A percentile compares a stretch with the other conserved stretches of the same genome.
These are phyloP conservation scores for Nomia melanderi DNA, from an alignment of 1,140 invertebrate genomes.

Conservation along the genomic window DNA sequence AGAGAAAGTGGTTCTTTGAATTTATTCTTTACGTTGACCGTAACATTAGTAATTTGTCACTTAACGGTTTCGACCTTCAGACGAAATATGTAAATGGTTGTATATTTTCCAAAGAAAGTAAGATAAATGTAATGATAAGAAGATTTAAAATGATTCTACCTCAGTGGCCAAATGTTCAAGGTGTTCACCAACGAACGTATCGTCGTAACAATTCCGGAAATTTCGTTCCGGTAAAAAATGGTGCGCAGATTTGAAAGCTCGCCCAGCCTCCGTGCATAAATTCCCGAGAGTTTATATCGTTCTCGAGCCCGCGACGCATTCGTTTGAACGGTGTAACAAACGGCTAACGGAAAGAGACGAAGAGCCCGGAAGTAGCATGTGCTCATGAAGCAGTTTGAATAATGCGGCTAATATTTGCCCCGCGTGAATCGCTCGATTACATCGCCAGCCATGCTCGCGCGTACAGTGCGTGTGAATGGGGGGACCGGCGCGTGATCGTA, in stretches of 20 bases:
- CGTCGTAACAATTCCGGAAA: background rate
- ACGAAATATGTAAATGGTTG: too few relatives aligned
- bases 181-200: background rate
- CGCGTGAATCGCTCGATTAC: slow-evolving; percentile 29
- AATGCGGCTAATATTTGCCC: slow-evolving; percentile 47
- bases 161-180: too few relatives aligned
- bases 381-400: slow-evolving; percentile 37
- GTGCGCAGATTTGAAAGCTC: background rate
- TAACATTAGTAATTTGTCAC: too few relatives aligned
- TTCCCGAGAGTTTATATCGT: slow-evolving; percentile 11
- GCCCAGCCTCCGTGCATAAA: background rate
- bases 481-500: slow-evolving; percentile 11
- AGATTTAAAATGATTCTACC: too few relatives aligned
- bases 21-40: too few relatives aligned
- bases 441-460: slow-evolving; percentile 16
- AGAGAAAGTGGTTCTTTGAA: too few relatives aligned
- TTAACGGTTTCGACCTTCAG: too few relatives aligned
- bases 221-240: slow-evolving; percentile 7
- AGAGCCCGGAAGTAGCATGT: slow-evolving; percentile 10
- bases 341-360: slow-evolving; percentile 3
- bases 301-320: background rate
- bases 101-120: too few relatives aligned
- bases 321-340: slow-evolving; percentile 14
- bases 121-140: too few relatives aligned
- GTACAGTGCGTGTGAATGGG: slow-evolving; percentile 19